phyloP scores from a whole-genome alignment of 1,140 invertebrate genomes.

The Leptoteleia sp. region DNA sequence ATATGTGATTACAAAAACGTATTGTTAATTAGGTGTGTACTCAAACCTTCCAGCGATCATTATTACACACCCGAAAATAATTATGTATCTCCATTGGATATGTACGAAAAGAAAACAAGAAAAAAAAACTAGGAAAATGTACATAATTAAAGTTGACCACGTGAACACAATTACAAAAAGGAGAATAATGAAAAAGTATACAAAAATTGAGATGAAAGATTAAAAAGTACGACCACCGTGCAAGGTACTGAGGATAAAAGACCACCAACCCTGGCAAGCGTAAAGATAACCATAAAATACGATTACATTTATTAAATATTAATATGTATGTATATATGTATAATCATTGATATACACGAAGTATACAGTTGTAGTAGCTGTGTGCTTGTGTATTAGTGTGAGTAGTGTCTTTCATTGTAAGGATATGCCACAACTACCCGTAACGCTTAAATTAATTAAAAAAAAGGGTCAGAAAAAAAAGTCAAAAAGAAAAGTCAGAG shows the following conservation, averaged over 20 bases:
- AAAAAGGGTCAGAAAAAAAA: constrained; percentile 19
- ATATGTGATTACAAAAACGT: too few relatives aligned
- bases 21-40: too few relatives aligned
- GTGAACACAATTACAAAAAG: too few relatives aligned
- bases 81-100: too few relatives aligned
- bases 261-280: constrained; percentile 80
- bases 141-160: too few relatives aligned
- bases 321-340: constrained; percentile 77
- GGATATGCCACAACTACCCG: constrained; percentile 51
- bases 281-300: constrained; percentile 81
- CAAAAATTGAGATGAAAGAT: constrained; percentile 48
- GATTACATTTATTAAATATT: constrained; percentile 81
- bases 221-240: constrained; percentile 79
- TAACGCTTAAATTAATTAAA: constrained; percentile 46
- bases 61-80: too few relatives aligned
- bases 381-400: constrained; percentile 64
- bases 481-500: constrained; percentile 4
- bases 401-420: constrained; percentile 54
- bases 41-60: too few relatives aligned
- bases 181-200: too few relatives aligned
- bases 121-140: too few relatives aligned
- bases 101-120: too few relatives aligned
- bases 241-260: constrained; percentile 78
- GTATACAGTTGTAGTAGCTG: constrained; percentile 62
- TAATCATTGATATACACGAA: constrained; percentile 69